Evolutionary conservation across 2,888 invertebrate species (phyloP), one percentile per base, ranked within the genome.

Genomic region (Melanchra persicariae): DNA sequence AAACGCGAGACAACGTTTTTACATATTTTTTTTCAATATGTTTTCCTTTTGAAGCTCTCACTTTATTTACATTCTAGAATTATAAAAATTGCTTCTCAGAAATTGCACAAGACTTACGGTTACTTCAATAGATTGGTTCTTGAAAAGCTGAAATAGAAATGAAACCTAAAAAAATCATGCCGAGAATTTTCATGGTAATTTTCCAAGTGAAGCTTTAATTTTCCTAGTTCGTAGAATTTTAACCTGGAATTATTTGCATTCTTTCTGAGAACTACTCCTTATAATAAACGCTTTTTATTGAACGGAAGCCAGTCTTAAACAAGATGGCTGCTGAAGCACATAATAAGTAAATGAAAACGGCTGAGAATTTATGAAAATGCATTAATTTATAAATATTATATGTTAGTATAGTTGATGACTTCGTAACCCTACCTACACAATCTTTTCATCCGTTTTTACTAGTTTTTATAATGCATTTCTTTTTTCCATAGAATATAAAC

Each of bases 81-180:
- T n/a, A n/a, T n/a, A n/a, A n/a, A n/a, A 3, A 1, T 47, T 17
- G 15, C 7, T 24, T 26, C 17, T 22, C 7, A 19, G 51, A 34
- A 72, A 60, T 26, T n/a, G 1, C 9, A 17, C 10, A 24, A 34
- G 7, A 24, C 6, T 2, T 9, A 37, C 63, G 17, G 24, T 26
- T 15, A 26, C 26, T 15, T 26, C 26, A 26, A 15, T 0, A n/a
- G 9, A 40, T 15, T 49, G 40, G 15, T 49, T 49, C 22, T 49
- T 17, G 10, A 26, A 72, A 51, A 43, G 9, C 26, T 26, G 17
- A 51, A 70, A 71, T 51, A 7, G 24, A 51, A 51, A 17, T 26
- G n/a, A 58, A 71, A 49, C 34, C 24, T 24, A 8, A 24, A 24
- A 47, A 17, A 1, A 10, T 17, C 17, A 24, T 12, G 8, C 4